phyloP scores from a whole-genome alignment of 2,888 invertebrate species.

The Iselma pallidipennis region DNA sequence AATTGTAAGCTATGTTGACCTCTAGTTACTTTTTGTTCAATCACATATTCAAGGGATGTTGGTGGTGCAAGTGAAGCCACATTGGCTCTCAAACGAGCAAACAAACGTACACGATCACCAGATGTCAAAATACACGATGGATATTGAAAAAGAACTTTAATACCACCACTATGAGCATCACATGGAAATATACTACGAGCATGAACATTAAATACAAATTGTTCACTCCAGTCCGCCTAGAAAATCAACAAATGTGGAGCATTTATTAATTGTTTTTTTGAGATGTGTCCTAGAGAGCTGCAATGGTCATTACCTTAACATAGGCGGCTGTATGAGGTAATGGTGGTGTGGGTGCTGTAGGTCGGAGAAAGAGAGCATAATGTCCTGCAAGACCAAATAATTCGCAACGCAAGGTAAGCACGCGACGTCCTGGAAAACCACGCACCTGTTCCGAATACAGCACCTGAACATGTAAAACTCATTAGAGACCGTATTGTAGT shows the following conservation, averaged over 20 bases:
- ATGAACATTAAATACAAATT: slow-evolving; percentile 83
- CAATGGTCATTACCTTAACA: slow-evolving; percentile 62
- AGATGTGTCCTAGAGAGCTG: not conserved
- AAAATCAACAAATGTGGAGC: slow-evolving; percentile 21
- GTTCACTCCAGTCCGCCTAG: slow-evolving; percentile 82
- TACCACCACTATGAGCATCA: slow-evolving; percentile 70
- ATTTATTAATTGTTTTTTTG: not conserved
- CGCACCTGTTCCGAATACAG: slow-evolving; percentile 77
- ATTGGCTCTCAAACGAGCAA: slow-evolving; percentile 72
- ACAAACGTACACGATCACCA: slow-evolving; percentile 79
- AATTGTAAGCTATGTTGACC: slow-evolving; percentile 78
- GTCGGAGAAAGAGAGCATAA: slow-evolving; percentile 74
- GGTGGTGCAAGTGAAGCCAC: slow-evolving; percentile 71
- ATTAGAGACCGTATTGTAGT: slow-evolving; percentile 15
- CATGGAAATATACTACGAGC: slow-evolving; percentile 84
- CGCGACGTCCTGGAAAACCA: slow-evolving; percentile 72
- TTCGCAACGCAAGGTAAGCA: slow-evolving; percentile 73
- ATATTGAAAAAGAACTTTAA: slow-evolving; percentile 81
- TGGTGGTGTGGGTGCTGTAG: slow-evolving; percentile 65
- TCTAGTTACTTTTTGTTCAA: slow-evolving; percentile 66
- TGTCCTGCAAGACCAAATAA: slow-evolving; percentile 82
- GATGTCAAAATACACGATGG: slow-evolving; percentile 78
- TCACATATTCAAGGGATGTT: slow-evolving; percentile 66
- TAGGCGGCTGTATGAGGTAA: slow-evolving; percentile 70
- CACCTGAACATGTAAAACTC: slow-evolving; percentile 57